These are phyloP conservation scores for Oceanodroma leucorhoa DNA, from an alignment of 2,797 vertebrate species.

Conservation along the genomic window DNA sequence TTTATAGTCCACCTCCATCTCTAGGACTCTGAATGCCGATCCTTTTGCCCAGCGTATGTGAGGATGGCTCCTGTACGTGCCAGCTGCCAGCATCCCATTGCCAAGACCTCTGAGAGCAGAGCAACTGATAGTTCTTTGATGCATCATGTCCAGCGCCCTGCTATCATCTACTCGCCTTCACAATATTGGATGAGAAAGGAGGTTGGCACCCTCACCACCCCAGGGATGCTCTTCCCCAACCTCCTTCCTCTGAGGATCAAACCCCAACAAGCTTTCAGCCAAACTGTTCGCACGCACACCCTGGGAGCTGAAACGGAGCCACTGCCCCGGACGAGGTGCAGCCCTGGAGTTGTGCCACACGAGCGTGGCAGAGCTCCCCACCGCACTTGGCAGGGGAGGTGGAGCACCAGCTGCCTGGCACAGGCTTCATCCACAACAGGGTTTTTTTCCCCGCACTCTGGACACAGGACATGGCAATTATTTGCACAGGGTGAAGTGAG, in stretches of 20 bases:
- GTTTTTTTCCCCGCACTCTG: background rate
- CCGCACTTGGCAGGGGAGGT: background rate
- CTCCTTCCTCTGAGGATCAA: background rate
- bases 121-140: background rate
- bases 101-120: background rate
- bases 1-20: background rate
- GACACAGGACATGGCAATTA: background rate
- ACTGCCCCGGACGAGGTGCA: background rate
- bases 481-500: background rate
- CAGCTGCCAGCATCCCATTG: background rate
- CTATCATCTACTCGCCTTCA: background rate
- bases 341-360: background rate
- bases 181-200: background rate
- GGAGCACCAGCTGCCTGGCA: background rate
- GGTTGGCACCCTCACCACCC: background rate
- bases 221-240: background rate
- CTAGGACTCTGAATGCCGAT: background rate
- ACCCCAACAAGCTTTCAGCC: background rate
- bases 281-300: background rate
- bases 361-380: background rate
- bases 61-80: rapidly evolving
- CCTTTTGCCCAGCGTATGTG: background rate
- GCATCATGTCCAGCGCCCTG: background rate
- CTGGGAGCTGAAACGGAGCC: background rate
- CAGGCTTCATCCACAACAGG: background rate